Percentiles rank a stretch among this genome's conserved stretches.
phyloP scores from a whole-genome alignment of 1,140 invertebrate genomes.

The Drosophila virilis region DNA sequence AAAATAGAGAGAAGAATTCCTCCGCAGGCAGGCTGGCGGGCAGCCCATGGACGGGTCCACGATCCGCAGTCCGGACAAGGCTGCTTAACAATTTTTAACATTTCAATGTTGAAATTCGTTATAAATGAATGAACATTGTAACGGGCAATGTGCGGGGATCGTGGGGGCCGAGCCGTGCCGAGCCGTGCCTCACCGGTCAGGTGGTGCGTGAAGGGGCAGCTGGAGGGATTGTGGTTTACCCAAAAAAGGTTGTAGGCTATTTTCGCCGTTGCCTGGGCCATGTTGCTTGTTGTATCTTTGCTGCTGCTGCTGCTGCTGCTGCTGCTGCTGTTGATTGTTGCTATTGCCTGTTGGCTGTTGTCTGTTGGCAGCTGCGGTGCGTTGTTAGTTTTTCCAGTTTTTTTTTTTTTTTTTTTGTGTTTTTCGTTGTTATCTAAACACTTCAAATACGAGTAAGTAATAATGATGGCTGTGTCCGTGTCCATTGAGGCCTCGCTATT shows the following conservation, averaged over 20 bases:
- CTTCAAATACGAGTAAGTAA: constrained; percentile 42
- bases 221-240: constrained; percentile 10
- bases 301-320: not conserved
- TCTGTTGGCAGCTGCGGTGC: constrained; percentile 9
- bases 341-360: not conserved
- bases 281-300: not conserved
- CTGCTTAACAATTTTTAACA: constrained; percentile 62
- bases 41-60: constrained; percentile 22
- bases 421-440: constrained; percentile 44
- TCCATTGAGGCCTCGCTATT: constrained; percentile 47
- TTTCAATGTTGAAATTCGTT: constrained; percentile 79
- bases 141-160: constrained; percentile 44
- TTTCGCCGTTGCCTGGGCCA: constrained; percentile 33
- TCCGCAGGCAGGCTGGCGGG: constrained; percentile 28
- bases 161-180: not conserved
- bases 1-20: constrained; percentile 38
- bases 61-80: constrained; percentile 43
- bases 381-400: constrained; percentile 58
- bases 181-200: not conserved
- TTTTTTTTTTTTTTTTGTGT: constrained; percentile 20
- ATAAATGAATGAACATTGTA: constrained; percentile 78
- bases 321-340: constrained; percentile 20
- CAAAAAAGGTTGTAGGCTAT: constrained; percentile 53
- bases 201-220: not conserved
- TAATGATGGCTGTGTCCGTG: constrained; percentile 63